Percentiles rank a stretch among this genome's conserved stretches.
These are phyloP conservation scores for Copidosoma floridanum DNA, from an alignment of 1,140 invertebrate species.

Conservation along the genomic window DNA sequence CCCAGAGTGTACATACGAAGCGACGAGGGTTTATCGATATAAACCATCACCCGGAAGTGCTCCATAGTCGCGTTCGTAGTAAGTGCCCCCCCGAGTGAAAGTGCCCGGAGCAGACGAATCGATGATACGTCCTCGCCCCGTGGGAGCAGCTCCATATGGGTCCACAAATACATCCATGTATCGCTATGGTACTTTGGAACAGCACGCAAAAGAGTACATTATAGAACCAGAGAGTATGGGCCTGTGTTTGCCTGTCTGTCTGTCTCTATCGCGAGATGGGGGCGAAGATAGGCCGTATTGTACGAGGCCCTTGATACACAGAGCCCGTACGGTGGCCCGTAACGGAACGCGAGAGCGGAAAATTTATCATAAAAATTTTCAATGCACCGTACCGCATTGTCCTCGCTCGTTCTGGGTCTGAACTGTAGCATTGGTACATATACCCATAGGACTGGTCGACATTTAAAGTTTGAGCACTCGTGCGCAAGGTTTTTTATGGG, in stretches of 20 bases:
- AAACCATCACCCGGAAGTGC: constrained; percentile 18
- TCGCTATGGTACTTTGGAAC: no score
- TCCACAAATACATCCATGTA: neutral
- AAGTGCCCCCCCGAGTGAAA: neutral
- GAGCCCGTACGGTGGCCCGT: neutral
- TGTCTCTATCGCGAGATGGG: neutral
- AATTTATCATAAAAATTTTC: constrained; percentile 10
- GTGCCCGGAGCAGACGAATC: constrained; percentile 13
- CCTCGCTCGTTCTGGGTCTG: no score
- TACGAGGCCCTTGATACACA: neutral
- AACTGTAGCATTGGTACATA: no score
- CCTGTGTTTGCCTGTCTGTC: neutral
- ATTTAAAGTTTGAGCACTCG: no score
- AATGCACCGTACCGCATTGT: no score
- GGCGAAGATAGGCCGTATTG: neutral
- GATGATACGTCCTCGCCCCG: neutral
- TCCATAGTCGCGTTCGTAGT: neutral
- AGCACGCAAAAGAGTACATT: no score
- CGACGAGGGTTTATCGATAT: constrained; percentile 10
- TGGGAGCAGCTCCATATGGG: neutral
- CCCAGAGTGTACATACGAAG: no score
- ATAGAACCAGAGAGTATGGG: no score
- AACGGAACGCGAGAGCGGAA: neutral
- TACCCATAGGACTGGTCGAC: no score
- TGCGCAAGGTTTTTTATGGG: no score